Evolutionary conservation across 2,113 vertebrate species (phyloP).

Genomic region (Plecotus auritus): DNA sequence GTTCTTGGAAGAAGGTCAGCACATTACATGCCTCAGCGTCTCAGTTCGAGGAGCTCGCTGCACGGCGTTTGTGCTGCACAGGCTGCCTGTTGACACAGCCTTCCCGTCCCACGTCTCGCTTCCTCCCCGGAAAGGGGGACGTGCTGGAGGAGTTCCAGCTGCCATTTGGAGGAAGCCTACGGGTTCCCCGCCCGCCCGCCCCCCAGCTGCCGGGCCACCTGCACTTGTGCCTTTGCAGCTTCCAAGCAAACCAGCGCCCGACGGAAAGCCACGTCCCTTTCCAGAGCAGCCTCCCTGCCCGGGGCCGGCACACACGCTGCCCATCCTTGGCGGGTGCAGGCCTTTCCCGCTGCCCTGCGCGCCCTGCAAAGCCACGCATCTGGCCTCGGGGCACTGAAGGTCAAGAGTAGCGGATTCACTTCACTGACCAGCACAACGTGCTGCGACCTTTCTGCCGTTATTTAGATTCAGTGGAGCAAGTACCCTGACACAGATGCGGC

Average conservation of each 20-base stretch:
- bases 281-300: too few relatives aligned
- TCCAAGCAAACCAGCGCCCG: slow-evolving; percentile 58
- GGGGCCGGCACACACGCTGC: too few relatives aligned
- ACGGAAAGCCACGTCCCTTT: too few relatives aligned
- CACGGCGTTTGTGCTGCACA: slow-evolving; percentile 70
- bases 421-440: neutral
- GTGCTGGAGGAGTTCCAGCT: slow-evolving; percentile 80
- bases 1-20: slow-evolving; percentile 54
- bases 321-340: too few relatives aligned
- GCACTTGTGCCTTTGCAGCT: slow-evolving; percentile 62
- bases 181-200: slow-evolving; percentile 66
- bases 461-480: neutral
- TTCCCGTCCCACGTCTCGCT: slow-evolving; percentile 82
- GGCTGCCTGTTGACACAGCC: slow-evolving; percentile 73
- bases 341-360: too few relatives aligned
- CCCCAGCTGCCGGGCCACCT: slow-evolving; percentile 76
- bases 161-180: slow-evolving; percentile 78
- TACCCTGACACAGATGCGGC: neutral
- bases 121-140: slow-evolving; percentile 83
- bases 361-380: neutral
- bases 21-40: slow-evolving; percentile 50
- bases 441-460: neutral
- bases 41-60: slow-evolving; percentile 23
- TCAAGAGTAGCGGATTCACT: neutral
- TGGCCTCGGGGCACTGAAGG: neutral